A percentile compares a stretch with the other conserved stretches of the same genome.
Evolutionary conservation across 2,797 vertebrate genomes (phyloP).

Genomic region (Acanthurus lineatus): DNA sequence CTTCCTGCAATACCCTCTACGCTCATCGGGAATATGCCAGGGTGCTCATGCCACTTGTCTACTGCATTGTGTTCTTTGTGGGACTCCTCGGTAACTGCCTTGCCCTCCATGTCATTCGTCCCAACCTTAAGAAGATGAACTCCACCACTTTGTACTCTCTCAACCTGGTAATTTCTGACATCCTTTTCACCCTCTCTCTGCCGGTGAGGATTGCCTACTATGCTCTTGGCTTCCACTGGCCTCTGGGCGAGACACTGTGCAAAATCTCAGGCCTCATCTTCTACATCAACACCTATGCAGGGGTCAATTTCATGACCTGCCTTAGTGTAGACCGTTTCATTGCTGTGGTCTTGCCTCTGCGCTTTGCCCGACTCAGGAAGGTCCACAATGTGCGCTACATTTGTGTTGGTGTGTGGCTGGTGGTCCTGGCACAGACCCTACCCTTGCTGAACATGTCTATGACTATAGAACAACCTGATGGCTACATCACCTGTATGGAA

Average conservation of each 20-base stretch:
- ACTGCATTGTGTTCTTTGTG: constrained; percentile 88
- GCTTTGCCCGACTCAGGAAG: constrained; percentile 88
- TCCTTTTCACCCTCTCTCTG: constrained; percentile 92
- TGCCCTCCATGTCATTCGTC: constrained; percentile 92
- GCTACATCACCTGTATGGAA: constrained; percentile 93
- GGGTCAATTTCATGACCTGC: constrained; percentile 98
- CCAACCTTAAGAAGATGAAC: constrained; percentile 96
- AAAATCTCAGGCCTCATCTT: constrained; percentile 90
- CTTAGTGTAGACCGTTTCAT: constrained; percentile 96
- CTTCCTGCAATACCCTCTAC: constrained; percentile 88
- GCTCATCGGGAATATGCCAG: constrained; percentile 87
- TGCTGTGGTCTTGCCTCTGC: constrained; percentile 93
- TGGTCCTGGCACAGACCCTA: constrained; percentile 93
- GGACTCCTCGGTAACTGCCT: constrained; percentile 92
- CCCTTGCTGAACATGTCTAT: constrained; percentile 89
- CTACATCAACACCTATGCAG: constrained; percentile 96
- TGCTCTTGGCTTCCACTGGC: constrained; percentile 93
- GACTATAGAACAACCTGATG: constrained; percentile 78
- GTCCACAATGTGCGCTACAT: constrained; percentile 90
- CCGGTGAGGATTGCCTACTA: constrained; percentile 93
- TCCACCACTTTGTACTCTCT: constrained; percentile 97
- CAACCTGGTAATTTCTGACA: constrained; percentile 94
- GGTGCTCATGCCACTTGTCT: constrained; percentile 90
- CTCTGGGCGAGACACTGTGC: constrained; percentile 88
- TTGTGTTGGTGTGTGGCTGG: constrained; percentile 90